Evolutionary conservation across 2,888 invertebrate genomes (phyloP).

Genomic region (Maniola hyperantus): DNA sequence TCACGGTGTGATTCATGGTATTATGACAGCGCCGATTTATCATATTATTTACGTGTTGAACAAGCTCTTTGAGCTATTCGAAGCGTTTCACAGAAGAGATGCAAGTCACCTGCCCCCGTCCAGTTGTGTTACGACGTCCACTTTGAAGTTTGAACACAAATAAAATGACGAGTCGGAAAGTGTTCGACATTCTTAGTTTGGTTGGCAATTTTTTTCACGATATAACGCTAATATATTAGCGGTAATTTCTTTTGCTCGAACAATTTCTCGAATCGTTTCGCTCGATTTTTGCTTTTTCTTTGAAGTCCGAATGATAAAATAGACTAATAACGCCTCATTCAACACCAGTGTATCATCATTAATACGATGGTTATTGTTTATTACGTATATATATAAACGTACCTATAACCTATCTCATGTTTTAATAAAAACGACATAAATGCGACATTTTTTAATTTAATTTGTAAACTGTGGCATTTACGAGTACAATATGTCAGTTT

Average conservation of each 20-base stretch:
- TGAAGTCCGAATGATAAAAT: conserved; percentile 6
- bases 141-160: conserved; percentile 35
- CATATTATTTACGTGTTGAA: conserved; percentile 36
- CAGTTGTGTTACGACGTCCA: conserved; percentile 17
- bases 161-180: conserved; percentile 8
- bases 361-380: background rate
- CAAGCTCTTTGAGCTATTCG: conserved; percentile 34
- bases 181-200: conserved; percentile 22
- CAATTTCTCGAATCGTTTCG: conserved; percentile 1
- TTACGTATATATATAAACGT: background rate
- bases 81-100: conserved; percentile 25
- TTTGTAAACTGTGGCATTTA: background rate
- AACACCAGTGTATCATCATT: conserved; percentile 3
- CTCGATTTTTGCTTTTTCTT: conserved; percentile 9
- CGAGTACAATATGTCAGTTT: background rate
- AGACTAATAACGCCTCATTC: background rate
- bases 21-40: conserved; percentile 37
- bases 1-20: conserved; percentile 24
- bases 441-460: conserved; percentile 2
- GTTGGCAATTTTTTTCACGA: conserved; percentile 19
- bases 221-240: background rate
- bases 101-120: conserved; percentile 33
- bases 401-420: background rate
- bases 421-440: background rate
- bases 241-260: background rate